Evolutionary conservation across 2,113 vertebrate species (phyloP).

Genomic region (Syrrhaptes paradoxus): DNA sequence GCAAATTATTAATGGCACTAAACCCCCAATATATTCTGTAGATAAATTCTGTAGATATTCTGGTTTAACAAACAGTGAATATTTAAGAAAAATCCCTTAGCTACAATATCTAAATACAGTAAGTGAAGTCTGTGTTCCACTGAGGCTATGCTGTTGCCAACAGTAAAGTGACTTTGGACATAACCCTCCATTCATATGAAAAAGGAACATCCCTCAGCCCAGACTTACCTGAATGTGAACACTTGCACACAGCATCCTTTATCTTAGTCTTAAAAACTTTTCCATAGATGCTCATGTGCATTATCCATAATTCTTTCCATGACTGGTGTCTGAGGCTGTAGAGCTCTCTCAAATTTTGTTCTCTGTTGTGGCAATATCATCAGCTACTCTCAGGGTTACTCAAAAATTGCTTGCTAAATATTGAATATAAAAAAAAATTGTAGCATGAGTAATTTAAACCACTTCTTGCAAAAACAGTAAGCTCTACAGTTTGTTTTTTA

Average conservation of each 20-base stretch:
- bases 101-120: neutral
- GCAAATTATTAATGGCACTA: neutral
- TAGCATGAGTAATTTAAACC: neutral
- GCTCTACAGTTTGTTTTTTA: neutral
- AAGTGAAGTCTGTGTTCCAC: neutral
- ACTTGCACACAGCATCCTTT: neutral
- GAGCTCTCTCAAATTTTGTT: neutral
- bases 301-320: neutral
- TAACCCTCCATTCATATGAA: neutral
- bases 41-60: neutral
- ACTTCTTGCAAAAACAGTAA: neutral
- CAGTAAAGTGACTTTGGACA: neutral
- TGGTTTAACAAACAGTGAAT: neutral
- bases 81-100: neutral
- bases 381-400: neutral
- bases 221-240: neutral
- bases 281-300: neutral
- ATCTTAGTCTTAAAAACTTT: neutral
- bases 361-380: neutral
- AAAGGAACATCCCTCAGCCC: neutral
- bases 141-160: neutral
- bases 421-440: neutral
- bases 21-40: neutral
- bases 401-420: neutral
- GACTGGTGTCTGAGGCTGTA: neutral